Conservation (phyloP, 2,888 invertebrate genomes). For the Alcis repandata region DNA sequence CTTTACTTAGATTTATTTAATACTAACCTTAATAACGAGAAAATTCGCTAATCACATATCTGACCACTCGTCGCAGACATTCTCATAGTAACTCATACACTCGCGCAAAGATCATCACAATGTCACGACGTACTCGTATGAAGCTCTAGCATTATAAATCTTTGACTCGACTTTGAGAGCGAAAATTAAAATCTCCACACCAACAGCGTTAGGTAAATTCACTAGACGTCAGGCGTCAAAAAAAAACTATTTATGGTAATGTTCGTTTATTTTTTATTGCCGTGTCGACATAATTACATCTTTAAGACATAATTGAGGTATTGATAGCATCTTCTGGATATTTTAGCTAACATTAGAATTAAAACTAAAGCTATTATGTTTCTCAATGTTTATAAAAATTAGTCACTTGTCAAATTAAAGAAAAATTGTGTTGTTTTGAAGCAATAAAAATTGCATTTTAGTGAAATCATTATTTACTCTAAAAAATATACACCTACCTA, state of each 20-base stretch:
- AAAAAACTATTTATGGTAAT: not conserved
- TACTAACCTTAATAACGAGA: too few relatives aligned
- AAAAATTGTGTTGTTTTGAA: slow-evolving; percentile 24
- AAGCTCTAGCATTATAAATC: too few relatives aligned
- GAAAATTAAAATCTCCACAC: not conserved
- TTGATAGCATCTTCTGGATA: not conserved
- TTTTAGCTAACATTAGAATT: slow-evolving; percentile 1
- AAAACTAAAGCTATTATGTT: not conserved
- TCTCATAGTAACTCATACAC: too few relatives aligned
- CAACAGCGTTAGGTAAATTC: not conserved
- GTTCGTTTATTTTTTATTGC: not conserved
- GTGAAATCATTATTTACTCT: not conserved
- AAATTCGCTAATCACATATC: too few relatives aligned
- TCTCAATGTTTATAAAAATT: slow-evolving; percentile 5
- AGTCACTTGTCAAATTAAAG: slow-evolving; percentile 10
- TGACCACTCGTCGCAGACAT: too few relatives aligned
- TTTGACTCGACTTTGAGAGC: not conserved
- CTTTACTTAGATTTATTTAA: too few relatives aligned
- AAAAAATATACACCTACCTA: slow-evolving; percentile 2
- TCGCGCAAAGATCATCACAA: too few relatives aligned
- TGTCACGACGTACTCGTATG: too few relatives aligned
- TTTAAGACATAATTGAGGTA: slow-evolving; percentile 1
- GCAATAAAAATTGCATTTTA: slow-evolving; percentile 27
- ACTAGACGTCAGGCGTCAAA: not conserved
- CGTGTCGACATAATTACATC: not conserved